Percentiles rank a stretch among this genome's conserved stretches.
Conservation (phyloP, 2,797 vertebrate genomes). For the Cynopterus sphinx region DNA sequence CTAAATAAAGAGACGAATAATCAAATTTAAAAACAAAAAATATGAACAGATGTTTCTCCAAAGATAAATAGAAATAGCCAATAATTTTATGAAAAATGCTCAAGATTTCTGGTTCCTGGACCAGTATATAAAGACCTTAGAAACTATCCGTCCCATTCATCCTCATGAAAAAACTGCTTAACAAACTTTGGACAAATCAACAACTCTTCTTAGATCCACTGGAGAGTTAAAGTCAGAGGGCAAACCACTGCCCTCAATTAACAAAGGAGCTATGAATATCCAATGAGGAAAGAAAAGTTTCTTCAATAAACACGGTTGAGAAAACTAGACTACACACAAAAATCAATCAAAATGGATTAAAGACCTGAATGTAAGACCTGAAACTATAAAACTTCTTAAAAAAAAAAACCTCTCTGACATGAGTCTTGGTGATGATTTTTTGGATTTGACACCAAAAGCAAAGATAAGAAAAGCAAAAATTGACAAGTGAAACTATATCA, state of each 20-base stretch:
- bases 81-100: not conserved
- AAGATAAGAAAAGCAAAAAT: not conserved
- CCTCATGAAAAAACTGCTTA: not conserved
- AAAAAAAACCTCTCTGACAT: not conserved
- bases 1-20: not conserved
- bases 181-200: not conserved
- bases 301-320: not conserved
- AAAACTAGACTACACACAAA: not conserved
- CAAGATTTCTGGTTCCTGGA: not conserved
- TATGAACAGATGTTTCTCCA: not conserved
- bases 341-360: not conserved
- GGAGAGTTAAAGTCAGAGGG: not conserved
- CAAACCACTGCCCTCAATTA: not conserved
- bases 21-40: not conserved
- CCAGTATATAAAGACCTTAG: not conserved
- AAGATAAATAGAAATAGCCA: not conserved
- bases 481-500: not conserved
- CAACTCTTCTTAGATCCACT: not conserved
- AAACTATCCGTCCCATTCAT: not conserved
- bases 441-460: not conserved
- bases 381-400: not conserved
- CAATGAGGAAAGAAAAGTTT: not conserved
- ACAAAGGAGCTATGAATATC: not conserved
- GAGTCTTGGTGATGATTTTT: not conserved
- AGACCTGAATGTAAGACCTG: not conserved